Conservation (phyloP, 2,113 vertebrate genomes). For the Paramormyrops kingsleyae region DNA sequence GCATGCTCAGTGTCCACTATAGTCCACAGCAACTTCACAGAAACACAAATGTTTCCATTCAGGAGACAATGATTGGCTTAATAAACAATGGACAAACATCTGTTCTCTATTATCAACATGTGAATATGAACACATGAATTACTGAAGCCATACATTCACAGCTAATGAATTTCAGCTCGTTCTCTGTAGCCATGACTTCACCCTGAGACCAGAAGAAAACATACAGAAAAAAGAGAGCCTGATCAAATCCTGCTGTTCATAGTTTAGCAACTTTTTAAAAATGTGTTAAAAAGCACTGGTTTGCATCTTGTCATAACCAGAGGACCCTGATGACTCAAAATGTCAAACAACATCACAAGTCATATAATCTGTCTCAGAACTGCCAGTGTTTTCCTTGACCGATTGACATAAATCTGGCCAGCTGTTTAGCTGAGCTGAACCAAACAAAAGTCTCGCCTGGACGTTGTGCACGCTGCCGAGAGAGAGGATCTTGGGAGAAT, state of each 20-base stretch:
- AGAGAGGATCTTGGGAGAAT: not conserved
- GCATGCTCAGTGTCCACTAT: not conserved
- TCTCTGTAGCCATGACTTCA: not conserved
- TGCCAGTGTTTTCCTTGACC: not conserved
- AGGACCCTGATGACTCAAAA: not conserved
- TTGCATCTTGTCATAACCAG: not conserved
- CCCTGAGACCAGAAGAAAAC: not conserved
- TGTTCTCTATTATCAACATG: not conserved
- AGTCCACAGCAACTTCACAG: not conserved
- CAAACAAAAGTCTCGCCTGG: not conserved
- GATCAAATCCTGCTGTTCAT: slow-evolving; percentile 9
- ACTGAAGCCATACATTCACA: not conserved
- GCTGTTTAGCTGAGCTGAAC: not conserved
- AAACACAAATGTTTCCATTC: not conserved
- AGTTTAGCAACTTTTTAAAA: not conserved
- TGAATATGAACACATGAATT: slow-evolving; percentile 12
- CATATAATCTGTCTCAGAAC: not conserved
- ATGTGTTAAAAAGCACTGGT: not conserved
- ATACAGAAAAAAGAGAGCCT: not conserved
- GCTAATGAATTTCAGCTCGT: not conserved
- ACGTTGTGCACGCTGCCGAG: not conserved
- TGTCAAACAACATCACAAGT: not conserved
- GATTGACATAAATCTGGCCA: not conserved
- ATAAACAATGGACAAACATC: slow-evolving; percentile 1
- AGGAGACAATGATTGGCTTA: not conserved